Conservation (phyloP, 2,888 invertebrate species). For the Creontiades dilutus region DNA sequence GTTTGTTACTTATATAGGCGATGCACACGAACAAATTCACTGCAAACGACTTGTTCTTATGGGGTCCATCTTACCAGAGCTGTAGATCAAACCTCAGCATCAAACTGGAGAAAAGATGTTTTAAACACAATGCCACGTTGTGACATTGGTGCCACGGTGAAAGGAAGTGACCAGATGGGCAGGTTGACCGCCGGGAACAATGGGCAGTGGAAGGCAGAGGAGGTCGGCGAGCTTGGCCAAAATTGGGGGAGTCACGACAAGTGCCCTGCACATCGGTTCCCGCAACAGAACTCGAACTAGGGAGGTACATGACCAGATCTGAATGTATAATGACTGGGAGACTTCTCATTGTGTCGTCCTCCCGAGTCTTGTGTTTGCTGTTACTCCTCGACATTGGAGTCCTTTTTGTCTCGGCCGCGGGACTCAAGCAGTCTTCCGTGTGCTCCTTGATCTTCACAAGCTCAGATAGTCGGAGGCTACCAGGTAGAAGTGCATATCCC, state of each 20-base stretch:
- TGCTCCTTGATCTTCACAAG: too few relatives aligned
- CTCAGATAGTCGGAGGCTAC: too few relatives aligned
- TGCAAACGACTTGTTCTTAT: too few relatives aligned
- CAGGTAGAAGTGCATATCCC: too few relatives aligned
- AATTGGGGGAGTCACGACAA: slow-evolving; percentile 69
- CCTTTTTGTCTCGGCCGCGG: neutral
- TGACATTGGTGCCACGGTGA: slow-evolving; percentile 36
- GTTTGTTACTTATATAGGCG: too few relatives aligned
- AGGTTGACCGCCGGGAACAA: slow-evolving; percentile 66
- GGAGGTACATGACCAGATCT: slow-evolving; percentile 67
- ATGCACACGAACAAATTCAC: too few relatives aligned
- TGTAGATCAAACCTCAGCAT: neutral
- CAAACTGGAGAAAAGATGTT: neutral
- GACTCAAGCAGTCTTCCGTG: neutral
- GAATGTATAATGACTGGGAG: slow-evolving; percentile 67
- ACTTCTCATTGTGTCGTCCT: slow-evolving; percentile 54
- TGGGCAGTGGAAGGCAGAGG: slow-evolving; percentile 60
- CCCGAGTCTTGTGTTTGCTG: slow-evolving; percentile 38
- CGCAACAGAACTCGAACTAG: slow-evolving; percentile 51
- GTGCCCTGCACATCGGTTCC: slow-evolving; percentile 51
- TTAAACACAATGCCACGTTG: slow-evolving; percentile 9
- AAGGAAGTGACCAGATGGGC: slow-evolving; percentile 65
- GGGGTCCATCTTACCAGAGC: too few relatives aligned
- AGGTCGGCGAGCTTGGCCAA: slow-evolving; percentile 66
- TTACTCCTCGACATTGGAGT: neutral